phyloP scores from a whole-genome alignment of 2,113 vertebrate genomes.

The Cephalopholis sonnerati region DNA sequence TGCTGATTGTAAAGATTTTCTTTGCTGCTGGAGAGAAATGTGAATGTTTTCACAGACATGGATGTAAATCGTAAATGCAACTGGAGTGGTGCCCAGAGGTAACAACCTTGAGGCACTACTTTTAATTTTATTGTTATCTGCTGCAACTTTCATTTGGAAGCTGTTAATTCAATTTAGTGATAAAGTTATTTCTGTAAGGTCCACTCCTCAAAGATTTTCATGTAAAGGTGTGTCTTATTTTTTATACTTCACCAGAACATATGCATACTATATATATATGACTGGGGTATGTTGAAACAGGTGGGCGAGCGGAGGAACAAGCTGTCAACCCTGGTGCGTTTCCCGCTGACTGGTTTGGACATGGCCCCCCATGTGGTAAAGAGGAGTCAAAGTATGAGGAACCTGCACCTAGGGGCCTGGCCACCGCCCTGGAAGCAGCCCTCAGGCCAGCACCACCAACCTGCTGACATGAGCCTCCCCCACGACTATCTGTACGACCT shows the following conservation, averaged over 20 bases:
- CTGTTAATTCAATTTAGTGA: background rate
- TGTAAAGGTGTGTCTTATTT: background rate
- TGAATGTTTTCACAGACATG: too few species aligned
- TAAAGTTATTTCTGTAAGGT: background rate
- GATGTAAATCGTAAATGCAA: too few species aligned
- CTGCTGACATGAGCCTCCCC: constrained; percentile 73
- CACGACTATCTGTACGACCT: constrained; percentile 91
- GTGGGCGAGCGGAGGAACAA: constrained; percentile 95
- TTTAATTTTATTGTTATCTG: background rate
- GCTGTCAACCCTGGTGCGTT: constrained; percentile 92
- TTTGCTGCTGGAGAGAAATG: too few species aligned
- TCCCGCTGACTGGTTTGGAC: constrained; percentile 91
- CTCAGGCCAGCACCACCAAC: constrained; percentile 43
- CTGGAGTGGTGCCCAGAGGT: too few species aligned
- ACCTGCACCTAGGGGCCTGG: constrained; percentile 68
- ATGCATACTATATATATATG: background rate
- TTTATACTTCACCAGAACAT: background rate
- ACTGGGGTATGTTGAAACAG: constrained; percentile 57
- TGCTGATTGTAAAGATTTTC: too few species aligned
- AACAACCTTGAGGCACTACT: too few species aligned
- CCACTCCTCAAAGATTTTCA: background rate
- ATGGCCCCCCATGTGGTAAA: constrained; percentile 95
- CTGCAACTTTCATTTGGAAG: background rate
- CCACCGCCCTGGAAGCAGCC: constrained; percentile 78
- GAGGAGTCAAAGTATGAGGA: constrained; percentile 82